phyloP scores from a whole-genome alignment of 2,113 vertebrate species.

The Mustela lutreola region DNA sequence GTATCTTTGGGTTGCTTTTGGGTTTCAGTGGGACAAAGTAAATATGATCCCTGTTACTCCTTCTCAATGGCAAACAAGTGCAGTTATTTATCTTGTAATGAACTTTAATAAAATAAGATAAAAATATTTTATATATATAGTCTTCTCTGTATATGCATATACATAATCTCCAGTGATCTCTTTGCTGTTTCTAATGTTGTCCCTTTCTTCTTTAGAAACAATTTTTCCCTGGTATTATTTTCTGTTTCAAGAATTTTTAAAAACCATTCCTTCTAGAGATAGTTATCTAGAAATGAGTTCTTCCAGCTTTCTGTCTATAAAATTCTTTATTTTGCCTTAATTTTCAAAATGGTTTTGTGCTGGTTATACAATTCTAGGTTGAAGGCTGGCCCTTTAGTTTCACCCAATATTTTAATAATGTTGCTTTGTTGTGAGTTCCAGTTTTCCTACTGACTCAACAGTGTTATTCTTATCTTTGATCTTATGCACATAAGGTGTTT shows the following conservation, averaged over 20 bases:
- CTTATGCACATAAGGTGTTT: not conserved
- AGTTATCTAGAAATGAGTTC: not conserved
- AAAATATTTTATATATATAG: not conserved
- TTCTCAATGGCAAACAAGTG: not conserved
- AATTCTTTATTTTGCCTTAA: not conserved
- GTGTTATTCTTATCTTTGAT: not conserved
- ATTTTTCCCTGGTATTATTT: not conserved
- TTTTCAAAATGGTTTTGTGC: not conserved
- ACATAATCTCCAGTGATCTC: not conserved
- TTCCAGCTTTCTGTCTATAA: not conserved
- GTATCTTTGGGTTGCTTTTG: not conserved
- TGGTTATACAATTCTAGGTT: not conserved
- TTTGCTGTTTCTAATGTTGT: not conserved
- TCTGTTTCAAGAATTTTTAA: not conserved
- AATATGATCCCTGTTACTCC: not conserved
- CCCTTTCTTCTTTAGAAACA: not conserved
- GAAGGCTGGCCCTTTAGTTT: not conserved
- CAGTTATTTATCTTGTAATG: slow-evolving; percentile 25
- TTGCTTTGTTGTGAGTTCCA: not conserved
- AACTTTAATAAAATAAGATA: not conserved
- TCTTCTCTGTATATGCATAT: not conserved
- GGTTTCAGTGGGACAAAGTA: not conserved
- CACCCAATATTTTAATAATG: not conserved
- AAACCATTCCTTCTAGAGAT: not conserved
- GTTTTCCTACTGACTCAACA: not conserved